phyloP scores from a whole-genome alignment of 2,113 vertebrate species.

The Dicaeum eximium region DNA sequence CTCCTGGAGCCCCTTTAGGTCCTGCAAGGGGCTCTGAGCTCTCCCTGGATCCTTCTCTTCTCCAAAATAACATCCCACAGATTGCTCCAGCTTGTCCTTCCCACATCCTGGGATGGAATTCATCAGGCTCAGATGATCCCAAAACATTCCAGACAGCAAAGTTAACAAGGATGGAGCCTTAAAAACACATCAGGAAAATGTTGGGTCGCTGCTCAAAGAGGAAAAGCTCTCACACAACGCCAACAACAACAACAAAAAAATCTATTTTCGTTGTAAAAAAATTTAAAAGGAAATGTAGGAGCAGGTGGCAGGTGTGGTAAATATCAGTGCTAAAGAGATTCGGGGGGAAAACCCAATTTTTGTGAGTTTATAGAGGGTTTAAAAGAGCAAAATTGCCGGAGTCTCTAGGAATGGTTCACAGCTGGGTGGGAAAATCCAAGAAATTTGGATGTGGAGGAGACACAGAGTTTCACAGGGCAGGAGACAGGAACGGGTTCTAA shows the following conservation, averaged over 20 bases:
- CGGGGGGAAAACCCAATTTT: not conserved
- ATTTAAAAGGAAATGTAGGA: not conserved
- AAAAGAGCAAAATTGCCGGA: not conserved
- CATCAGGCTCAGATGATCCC: not conserved
- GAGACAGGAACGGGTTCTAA: not conserved
- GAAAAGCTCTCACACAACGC: not conserved
- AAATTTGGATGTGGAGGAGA: not conserved
- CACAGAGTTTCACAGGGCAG: not conserved
- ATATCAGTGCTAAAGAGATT: not conserved
- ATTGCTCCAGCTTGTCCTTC: not conserved
- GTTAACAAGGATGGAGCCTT: not conserved
- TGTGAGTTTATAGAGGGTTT: not conserved
- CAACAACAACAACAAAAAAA: not conserved
- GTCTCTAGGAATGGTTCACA: not conserved
- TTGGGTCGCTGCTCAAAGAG: not conserved
- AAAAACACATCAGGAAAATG: not conserved
- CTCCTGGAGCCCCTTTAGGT: too few species aligned
- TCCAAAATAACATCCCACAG: conserved; percentile 10
- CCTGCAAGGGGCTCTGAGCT: too few species aligned
- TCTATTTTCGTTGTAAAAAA: not conserved
- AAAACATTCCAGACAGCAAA: not conserved
- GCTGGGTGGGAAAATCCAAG: not conserved
- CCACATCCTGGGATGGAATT: not conserved
- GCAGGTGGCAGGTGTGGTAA: not conserved
- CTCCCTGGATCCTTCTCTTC: too few species aligned